These are phyloP conservation scores for Lanius ludovicianus DNA, from an alignment of 2,113 vertebrate genomes.

Conservation along the genomic window DNA sequence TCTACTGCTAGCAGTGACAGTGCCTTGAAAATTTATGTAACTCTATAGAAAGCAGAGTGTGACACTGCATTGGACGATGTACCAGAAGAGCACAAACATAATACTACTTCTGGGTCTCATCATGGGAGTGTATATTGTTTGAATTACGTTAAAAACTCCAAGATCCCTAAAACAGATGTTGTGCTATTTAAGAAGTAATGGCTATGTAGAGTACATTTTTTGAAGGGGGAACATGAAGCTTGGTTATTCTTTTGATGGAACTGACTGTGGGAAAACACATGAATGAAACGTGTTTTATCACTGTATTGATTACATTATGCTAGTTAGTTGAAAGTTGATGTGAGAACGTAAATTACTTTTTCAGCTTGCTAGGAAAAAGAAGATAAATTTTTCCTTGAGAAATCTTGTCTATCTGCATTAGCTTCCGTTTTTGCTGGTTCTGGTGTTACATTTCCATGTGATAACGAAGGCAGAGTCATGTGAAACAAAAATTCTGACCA, in stretches of 20 bases:
- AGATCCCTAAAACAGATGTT: not conserved
- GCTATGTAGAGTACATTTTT: not conserved
- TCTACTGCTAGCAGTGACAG: not conserved
- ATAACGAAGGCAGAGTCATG: not conserved
- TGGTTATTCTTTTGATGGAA: not conserved
- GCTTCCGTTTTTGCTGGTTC: not conserved
- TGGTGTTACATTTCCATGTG: not conserved
- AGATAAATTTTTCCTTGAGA: not conserved
- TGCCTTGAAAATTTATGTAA: not conserved
- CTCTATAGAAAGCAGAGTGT: not conserved
- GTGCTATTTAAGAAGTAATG: not conserved
- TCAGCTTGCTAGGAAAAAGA: not conserved
- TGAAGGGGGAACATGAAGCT: not conserved
- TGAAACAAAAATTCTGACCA: not conserved
- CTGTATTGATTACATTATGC: not conserved
- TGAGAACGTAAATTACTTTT: not conserved
- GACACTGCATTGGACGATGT: not conserved
- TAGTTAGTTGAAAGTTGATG: not conserved
- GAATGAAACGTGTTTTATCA: not conserved
- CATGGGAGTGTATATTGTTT: not conserved
- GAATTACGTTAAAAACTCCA: fast-evolving
- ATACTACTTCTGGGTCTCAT: not conserved
- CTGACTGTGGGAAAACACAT: not conserved
- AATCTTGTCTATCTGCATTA: not conserved
- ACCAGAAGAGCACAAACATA: not conserved